Conservation (phyloP, 2,113 vertebrate species). For the Zootoca vivipara region DNA sequence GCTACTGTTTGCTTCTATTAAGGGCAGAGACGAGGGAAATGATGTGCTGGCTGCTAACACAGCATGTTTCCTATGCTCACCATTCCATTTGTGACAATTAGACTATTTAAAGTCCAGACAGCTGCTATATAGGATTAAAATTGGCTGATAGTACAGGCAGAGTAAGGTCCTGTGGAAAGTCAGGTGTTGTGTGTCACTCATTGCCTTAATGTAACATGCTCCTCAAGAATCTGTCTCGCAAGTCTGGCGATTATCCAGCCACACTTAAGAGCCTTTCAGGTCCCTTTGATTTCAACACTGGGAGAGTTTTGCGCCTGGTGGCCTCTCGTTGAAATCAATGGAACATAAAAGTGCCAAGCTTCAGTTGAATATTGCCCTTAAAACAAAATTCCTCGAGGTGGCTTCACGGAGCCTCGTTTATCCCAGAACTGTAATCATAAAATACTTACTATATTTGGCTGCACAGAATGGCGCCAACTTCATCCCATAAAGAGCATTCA, state of each 20-base stretch:
- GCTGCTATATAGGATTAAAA: constrained; percentile 23
- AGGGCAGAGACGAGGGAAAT: not conserved
- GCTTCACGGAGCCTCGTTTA: not conserved
- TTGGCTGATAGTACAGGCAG: not conserved
- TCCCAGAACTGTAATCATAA: not conserved
- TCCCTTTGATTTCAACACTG: too few relatives aligned
- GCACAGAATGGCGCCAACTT: not conserved
- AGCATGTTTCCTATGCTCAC: not conserved
- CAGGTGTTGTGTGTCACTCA: constrained; percentile 12
- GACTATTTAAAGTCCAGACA: constrained; percentile 24
- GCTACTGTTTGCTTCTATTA: not conserved
- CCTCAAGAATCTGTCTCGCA: not conserved
- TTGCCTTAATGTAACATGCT: not conserved
- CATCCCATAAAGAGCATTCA: not conserved
- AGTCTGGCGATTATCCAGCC: not conserved
- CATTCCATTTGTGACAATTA: not conserved
- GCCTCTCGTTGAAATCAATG: not conserved
- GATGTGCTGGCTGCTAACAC: not conserved
- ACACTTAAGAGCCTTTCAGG: not conserved
- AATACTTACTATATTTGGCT: not conserved
- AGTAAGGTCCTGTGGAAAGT: not conserved
- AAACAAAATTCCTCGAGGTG: not conserved
- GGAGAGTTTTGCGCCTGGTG: not conserved
- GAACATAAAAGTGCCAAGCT: not conserved
- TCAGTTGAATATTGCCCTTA: not conserved